Percentiles rank a stretch among this genome's conserved stretches.
Evolutionary conservation across 1,140 invertebrate species (phyloP).

Genomic region (Drosophila bifasciata): DNA sequence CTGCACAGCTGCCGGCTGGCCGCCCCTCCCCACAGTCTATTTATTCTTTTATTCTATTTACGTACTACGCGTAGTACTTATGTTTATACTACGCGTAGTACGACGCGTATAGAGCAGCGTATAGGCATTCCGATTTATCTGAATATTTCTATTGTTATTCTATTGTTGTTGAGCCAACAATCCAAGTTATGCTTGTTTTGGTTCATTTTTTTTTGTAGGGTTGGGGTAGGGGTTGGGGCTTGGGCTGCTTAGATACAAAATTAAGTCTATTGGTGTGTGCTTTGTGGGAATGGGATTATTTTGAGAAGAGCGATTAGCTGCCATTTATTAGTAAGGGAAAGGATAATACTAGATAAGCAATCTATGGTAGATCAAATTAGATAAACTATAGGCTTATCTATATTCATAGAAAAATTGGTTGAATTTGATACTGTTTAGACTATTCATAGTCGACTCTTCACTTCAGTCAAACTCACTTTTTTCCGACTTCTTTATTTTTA

Average conservation of each 20-base stretch:
- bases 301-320: background rate
- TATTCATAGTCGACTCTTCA: no score
- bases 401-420: no score
- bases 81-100: conserved; percentile 15
- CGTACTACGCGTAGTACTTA: no score
- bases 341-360: background rate
- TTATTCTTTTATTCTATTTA: no score
- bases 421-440: no score
- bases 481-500: no score
- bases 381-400: no score
- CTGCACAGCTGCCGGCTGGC: conserved; percentile 1
- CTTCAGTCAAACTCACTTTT: no score
- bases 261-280: conserved; percentile 10
- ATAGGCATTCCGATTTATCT: conserved; percentile 11
- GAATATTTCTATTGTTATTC: conserved; percentile 37
- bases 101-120: background rate
- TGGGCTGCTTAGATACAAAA: conserved; percentile 3
- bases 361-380: no score
- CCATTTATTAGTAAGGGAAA: background rate
- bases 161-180: conserved; percentile 45
- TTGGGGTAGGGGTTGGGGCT: background rate
- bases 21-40: no score
- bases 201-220: background rate
- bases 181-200: conserved; percentile 19
- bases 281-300: background rate